phyloP scores from a whole-genome alignment of 2,113 vertebrate genomes.

The Leucoraja erinaceus region DNA sequence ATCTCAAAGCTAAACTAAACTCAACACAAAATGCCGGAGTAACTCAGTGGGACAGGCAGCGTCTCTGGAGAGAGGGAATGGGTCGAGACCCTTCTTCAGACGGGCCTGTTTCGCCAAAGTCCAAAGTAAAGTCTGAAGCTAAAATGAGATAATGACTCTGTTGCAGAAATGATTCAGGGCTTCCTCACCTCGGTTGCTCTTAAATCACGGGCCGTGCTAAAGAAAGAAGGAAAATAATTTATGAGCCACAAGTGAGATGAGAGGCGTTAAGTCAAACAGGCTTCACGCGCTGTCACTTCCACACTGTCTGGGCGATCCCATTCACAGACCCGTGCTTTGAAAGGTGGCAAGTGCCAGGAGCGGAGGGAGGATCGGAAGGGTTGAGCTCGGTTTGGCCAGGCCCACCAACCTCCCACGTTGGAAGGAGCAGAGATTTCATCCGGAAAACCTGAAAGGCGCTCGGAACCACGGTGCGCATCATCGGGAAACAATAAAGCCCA shows the following conservation, averaged over 20 bases:
- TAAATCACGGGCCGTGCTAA: background rate
- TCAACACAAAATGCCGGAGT: too few relatives aligned
- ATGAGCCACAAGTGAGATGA: slow-evolving; percentile 7
- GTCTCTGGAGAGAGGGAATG: too few relatives aligned
- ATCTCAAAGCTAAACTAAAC: too few relatives aligned
- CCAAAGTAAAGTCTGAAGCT: background rate
- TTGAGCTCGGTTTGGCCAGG: slow-evolving; percentile 5
- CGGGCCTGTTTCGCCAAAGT: too few relatives aligned
- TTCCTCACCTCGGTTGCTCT: background rate
- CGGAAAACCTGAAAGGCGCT: slow-evolving; percentile 21
- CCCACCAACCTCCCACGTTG: background rate
- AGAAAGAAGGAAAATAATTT: slow-evolving; percentile 16
- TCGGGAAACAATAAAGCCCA: slow-evolving; percentile 15
- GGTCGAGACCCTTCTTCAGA: too few relatives aligned
- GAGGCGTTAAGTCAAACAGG: slow-evolving; percentile 17
- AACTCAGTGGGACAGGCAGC: too few relatives aligned
- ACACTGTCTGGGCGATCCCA: slow-evolving; percentile 15
- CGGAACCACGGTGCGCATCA: background rate
- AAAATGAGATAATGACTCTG: slow-evolving; percentile 2
- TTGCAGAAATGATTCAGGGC: background rate
- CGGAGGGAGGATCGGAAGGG: slow-evolving; percentile 28
- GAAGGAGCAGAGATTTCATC: slow-evolving; percentile 23
- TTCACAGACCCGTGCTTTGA: slow-evolving; percentile 18
- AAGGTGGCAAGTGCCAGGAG: slow-evolving; percentile 3
- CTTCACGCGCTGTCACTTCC: background rate